Evolutionary conservation across 2,797 vertebrate species (phyloP), one percentile per base, ranked within the genome.

Genomic region (Cyprinodon diabolis): DNA sequence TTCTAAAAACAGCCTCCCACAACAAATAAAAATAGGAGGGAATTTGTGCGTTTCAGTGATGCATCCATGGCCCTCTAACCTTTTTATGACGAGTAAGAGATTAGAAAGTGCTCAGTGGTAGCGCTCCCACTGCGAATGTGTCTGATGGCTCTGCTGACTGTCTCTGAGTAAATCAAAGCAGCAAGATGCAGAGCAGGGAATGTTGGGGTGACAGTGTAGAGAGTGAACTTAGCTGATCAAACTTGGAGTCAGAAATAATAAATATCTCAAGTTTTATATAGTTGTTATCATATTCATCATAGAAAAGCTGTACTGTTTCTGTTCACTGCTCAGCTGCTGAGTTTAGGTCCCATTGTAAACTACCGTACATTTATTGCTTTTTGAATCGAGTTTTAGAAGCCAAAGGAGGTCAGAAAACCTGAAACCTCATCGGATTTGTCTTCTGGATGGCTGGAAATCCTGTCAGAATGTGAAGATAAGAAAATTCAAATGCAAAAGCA

Each of bases 41-140:
- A 62, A 71, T 71, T 62, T 62, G 69, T 71, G 69, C 47, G 40
- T 71, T 71, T 71, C 69, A 63, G 69, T 12, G 69, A 71, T 51
- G 57, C 23, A n/a, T 62, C 62, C 30, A 51, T 14, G 69, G 47
- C 56, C 69, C 57, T 71, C 30, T 72, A 49, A 63, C 58, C 58
- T 63, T 72, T 43, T 63, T 63, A 65, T 52, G 37, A 23, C 62
- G 47, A 52, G 57, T 72, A 63, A 63, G 49, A 72, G 70, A 72
- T 68, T 51, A 68, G 43, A 52, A 67, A 74, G 57, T 40, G 54
- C 55, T 68, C 15, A 10, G 55, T 69, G 57, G 67, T 57, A 54
- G 12, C 51, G 17, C 48, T 75, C 57, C 56, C 66, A 63, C 48
- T 47, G 17, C 4, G 23, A 45, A 11, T 55, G 51, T 54, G 57